phyloP scores from a whole-genome alignment of 2,888 invertebrate genomes.

The Meandrusa payeni region DNA sequence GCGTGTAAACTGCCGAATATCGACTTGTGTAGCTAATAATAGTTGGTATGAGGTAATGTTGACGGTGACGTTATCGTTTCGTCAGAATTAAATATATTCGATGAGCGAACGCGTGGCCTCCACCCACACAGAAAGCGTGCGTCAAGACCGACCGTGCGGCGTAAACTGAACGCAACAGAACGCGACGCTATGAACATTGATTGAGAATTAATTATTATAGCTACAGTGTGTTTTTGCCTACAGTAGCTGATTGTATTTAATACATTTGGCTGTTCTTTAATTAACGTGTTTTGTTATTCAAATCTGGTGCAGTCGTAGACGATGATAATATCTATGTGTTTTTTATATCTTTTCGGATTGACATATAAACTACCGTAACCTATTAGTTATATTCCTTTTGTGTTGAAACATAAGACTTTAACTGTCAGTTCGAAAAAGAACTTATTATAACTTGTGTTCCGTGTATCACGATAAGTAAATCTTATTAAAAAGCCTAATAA shows the following conservation, averaged over 20 bases:
- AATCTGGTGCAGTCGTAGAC: no score
- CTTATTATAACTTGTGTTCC: no score
- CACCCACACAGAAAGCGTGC: slow-evolving; percentile 47
- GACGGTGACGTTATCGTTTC: slow-evolving; percentile 61
- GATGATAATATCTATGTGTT: no score
- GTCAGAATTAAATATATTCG: slow-evolving; percentile 70
- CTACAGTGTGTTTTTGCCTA: slow-evolving; percentile 13
- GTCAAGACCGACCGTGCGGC: slow-evolving; percentile 37
- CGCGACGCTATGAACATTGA: slow-evolving; percentile 13
- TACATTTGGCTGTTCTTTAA: background rate
- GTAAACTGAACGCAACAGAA: slow-evolving; percentile 37
- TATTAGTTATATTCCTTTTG: no score
- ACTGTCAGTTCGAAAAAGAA: no score
- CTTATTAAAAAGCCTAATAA: no score
- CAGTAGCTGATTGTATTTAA: slow-evolving; percentile 1
- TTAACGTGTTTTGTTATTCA: slow-evolving; percentile 10
- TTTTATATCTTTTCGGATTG: no score
- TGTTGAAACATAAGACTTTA: no score
- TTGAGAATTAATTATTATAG: slow-evolving; percentile 16
- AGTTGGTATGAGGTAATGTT: slow-evolving; percentile 75
- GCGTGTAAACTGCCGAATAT: slow-evolving; percentile 63
- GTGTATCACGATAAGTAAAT: no score
- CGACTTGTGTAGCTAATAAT: slow-evolving; percentile 71
- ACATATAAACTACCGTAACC: no score
- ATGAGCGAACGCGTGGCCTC: slow-evolving; percentile 63